phyloP scores from a whole-genome alignment of 2,797 vertebrate genomes.

The Arctocebus calabarensis region DNA sequence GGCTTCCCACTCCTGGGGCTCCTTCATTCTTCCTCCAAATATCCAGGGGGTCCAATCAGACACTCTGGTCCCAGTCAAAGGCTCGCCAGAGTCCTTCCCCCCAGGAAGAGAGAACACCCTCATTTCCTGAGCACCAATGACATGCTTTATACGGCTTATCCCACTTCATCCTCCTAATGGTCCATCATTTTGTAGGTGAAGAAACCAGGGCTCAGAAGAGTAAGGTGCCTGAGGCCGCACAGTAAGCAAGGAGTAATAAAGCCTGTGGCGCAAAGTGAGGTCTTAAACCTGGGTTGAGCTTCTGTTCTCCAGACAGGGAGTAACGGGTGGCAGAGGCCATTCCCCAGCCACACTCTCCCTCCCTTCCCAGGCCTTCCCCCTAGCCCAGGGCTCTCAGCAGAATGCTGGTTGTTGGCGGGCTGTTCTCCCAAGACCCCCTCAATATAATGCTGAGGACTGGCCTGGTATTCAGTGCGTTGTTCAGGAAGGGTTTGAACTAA shows the following conservation, averaged over 20 bases:
- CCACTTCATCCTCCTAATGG: neutral
- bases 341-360: neutral
- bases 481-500: neutral
- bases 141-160: neutral
- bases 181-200: neutral
- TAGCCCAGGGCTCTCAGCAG: neutral
- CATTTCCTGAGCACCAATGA: neutral
- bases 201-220: conserved; percentile 27
- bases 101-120: neutral
- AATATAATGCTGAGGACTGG: neutral
- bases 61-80: neutral
- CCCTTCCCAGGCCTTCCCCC: neutral
- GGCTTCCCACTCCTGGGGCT: neutral
- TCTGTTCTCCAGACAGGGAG: neutral
- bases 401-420: neutral
- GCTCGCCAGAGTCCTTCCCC: neutral
- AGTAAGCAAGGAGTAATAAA: neutral
- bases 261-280: neutral
- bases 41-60: neutral
- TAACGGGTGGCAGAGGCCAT: neutral
- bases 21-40: neutral
- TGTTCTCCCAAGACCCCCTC: neutral
- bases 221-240: neutral
- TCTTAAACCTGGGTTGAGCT: neutral
- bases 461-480: neutral